phyloP scores from a whole-genome alignment of 2,888 invertebrate species.

The Nomada flava region DNA sequence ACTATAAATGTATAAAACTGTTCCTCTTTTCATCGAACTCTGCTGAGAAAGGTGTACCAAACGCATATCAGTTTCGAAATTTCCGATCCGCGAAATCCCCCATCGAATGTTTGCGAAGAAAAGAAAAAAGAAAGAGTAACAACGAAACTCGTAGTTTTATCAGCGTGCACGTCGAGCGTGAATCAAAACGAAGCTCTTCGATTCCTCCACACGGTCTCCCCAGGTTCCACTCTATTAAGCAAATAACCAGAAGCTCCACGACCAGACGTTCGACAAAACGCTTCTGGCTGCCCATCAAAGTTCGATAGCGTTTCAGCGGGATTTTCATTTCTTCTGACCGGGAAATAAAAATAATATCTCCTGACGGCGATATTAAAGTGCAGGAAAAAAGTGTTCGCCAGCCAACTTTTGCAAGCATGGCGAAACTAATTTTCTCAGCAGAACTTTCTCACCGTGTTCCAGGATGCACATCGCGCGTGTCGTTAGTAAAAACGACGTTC shows the following conservation, averaged over 20 bases:
- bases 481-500: not conserved
- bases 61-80: too few species aligned
- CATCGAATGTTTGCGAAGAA: not conserved
- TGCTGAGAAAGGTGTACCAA: too few species aligned
- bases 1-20: too few species aligned
- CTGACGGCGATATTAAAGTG: not conserved
- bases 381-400: not conserved
- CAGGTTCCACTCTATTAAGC: slow-evolving; percentile 26
- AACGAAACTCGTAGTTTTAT: not conserved
- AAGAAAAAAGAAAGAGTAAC: not conserved
- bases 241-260: slow-evolving; percentile 4
- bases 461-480: not conserved
- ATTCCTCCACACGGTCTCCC: not conserved
- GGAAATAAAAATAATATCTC: not conserved
- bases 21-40: too few species aligned
- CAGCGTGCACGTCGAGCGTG: slow-evolving; percentile 16
- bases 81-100: not conserved
- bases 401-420: not conserved
- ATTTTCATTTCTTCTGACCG: slow-evolving; percentile 4
- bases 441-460: not conserved
- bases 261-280: not conserved
- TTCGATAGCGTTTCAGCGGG: not conserved
- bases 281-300: not conserved
- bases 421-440: slow-evolving; percentile 18
- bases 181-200: slow-evolving; percentile 24